phyloP scores from a whole-genome alignment of 2,797 vertebrate species.

The Smutsia temminckii region DNA sequence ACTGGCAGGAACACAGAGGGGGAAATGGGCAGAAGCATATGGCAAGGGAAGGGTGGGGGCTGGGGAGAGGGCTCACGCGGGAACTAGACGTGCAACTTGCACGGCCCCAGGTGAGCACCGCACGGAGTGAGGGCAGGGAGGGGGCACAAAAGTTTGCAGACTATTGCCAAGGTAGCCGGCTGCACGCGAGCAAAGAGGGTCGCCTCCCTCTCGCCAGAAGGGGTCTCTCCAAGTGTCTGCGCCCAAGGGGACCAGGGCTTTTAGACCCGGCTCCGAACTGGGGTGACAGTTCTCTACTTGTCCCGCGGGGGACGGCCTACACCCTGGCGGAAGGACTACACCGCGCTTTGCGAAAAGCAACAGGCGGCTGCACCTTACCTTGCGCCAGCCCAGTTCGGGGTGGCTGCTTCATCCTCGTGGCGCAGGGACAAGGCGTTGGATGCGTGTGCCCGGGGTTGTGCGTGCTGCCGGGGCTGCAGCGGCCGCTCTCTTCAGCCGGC shows the following conservation, averaged over 20 bases:
- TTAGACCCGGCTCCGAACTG: not conserved
- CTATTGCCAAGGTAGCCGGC: conserved; percentile 1
- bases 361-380: conserved; percentile 81
- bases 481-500: not conserved
- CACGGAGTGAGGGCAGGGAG: not conserved
- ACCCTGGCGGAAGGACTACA: not conserved
- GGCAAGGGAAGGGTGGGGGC: not conserved
- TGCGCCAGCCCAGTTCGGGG: conserved; percentile 65
- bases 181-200: not conserved
- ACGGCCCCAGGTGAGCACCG: not conserved
- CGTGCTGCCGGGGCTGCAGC: conserved; percentile 46
- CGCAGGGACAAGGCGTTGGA: conserved; percentile 56
- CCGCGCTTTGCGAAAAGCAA: conserved; percentile 76
- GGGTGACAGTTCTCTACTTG: conserved; percentile 62
- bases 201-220: not conserved
- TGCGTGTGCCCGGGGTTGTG: conserved; percentile 5
- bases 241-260: not conserved
- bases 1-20: conserved; percentile 7
- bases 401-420: conserved; percentile 71
- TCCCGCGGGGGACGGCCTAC: conserved; percentile 34
- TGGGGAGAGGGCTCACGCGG: conserved; percentile 56
- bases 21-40: conserved; percentile 13
- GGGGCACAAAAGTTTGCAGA: conserved; percentile 77
- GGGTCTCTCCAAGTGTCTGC: conserved; percentile 14
- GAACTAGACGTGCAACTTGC: conserved; percentile 47